phyloP scores from a whole-genome alignment of 1,140 invertebrate genomes.

The Drosophila pruinosa region DNA sequence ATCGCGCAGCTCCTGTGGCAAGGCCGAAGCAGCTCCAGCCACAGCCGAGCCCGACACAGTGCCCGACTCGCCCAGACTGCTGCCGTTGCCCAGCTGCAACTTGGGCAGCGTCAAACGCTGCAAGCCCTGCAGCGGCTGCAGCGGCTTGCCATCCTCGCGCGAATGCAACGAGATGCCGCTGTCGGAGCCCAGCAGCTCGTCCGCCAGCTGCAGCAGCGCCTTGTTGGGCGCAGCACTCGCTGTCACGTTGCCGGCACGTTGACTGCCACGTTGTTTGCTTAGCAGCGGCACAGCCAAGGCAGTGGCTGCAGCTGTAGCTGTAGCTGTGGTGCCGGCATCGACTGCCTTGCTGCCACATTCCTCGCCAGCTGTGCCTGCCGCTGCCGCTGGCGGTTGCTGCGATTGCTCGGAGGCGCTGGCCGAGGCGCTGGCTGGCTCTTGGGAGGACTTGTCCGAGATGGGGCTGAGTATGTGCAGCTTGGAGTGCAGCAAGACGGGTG shows the following conservation, averaged over 20 bases:
- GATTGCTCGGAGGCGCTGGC: slow-evolving; percentile 85
- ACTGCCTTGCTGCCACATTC: slow-evolving; percentile 55
- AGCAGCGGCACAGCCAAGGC: slow-evolving; percentile 17
- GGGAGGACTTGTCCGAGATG: slow-evolving; percentile 95
- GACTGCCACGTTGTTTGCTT: slow-evolving; percentile 4
- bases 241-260: slow-evolving; percentile 64
- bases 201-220: slow-evolving; percentile 89
- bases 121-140: slow-evolving; percentile 82
- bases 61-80: background rate
- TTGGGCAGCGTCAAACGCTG: slow-evolving; percentile 85
- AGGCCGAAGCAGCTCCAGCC: slow-evolving; percentile 69
- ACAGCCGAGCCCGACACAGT: background rate
- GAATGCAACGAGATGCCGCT: slow-evolving; percentile 93
- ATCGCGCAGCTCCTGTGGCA: slow-evolving; percentile 89
- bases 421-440: slow-evolving; percentile 89
- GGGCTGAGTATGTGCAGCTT: slow-evolving; percentile 93
- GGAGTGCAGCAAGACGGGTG: slow-evolving; percentile 87
- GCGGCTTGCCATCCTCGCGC: slow-evolving; percentile 88
- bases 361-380: slow-evolving; percentile 83
- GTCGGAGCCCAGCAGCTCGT: slow-evolving; percentile 92
- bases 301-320: too few relatives aligned
- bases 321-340: slow-evolving; percentile 28
- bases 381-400: slow-evolving; percentile 83
- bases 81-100: slow-evolving; percentile 79
- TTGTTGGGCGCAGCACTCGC: slow-evolving; percentile 87